Evolutionary conservation across 2,113 vertebrate species (phyloP), one percentile per base, ranked within the genome.

Genomic region (Panurus biarmicus): DNA sequence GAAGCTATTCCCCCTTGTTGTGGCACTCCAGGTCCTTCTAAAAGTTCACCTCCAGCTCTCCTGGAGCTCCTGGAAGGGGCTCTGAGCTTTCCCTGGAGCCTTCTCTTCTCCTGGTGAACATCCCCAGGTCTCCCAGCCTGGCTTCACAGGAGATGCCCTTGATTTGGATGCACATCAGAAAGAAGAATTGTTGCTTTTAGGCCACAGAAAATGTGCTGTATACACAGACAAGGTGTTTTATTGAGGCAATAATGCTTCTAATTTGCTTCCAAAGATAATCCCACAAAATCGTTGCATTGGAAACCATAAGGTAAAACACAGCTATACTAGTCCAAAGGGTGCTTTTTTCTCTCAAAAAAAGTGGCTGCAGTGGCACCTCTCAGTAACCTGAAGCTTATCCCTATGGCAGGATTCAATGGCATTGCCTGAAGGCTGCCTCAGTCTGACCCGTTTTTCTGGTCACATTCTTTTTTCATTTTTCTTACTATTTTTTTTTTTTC

Each of bases 21-120:
- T 69, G 28, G 4, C 12, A 2, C 28, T 53, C 21, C 35, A 35
- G 40, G 2, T 20, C 25, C 38, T 38, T 60, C n/a, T n/a, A n/a
- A n/a, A n/a, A n/a, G 11, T 67, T 5, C 15, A 1, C 0, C n/a
- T 40, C 14, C 53, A 75, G 9, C 45, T 61, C 12, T 58, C 13
- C 21, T 81, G 60, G 33, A 66, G 38, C 45, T 29, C 2, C 53
- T 82, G 53, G 1, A 0, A 40, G 45, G 24, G n/a, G 3, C n/a
- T 61, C 38, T 51, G 0, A 82, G 24, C 0, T 67, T 9, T 65
- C 1, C 22, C 33, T 53, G n/a, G 54, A 54, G 0, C 54, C 16
- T 89, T 33, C 13, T 25, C 16, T 3, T 33, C 13, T 53, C 53
- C 47, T 54, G 21, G 5, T 35, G 29, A 67, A 0, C 53, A 45